Conservation (phyloP, 1,140 invertebrate species). For the Drusus annulatus region DNA sequence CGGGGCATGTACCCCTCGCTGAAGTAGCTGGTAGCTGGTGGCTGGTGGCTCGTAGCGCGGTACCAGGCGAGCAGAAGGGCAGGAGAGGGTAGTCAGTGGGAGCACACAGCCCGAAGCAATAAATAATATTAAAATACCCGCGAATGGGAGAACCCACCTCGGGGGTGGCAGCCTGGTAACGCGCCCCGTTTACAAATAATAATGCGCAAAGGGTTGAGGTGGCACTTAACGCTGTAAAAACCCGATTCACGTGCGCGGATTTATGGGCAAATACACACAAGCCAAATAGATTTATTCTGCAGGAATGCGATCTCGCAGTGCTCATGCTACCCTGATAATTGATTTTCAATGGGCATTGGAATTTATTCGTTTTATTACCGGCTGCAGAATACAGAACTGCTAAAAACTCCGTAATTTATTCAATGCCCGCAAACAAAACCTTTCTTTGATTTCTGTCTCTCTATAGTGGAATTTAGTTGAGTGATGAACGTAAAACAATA, state of each 20-base stretch:
- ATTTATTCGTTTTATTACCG: not conserved
- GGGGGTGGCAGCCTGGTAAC: conserved; percentile 45
- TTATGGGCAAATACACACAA: conserved; percentile 15
- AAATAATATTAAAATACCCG: conserved; percentile 55
- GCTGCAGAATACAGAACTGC: no score
- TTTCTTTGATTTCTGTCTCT: no score
- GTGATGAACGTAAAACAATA: no score
- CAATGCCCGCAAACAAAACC: no score
- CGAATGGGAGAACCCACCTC: conserved; percentile 13
- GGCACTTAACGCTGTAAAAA: conserved; percentile 37
- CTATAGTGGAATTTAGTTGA: no score
- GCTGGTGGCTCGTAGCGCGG: not conserved
- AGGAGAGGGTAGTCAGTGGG: not conserved
- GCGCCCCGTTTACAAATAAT: conserved; percentile 39
- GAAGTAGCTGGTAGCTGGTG: no score
- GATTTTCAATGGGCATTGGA: not conserved
- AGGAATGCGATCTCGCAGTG: conserved; percentile 3
- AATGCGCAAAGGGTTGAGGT: conserved; percentile 48
- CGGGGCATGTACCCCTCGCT: conserved; percentile 24
- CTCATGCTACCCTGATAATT: conserved; percentile 13
- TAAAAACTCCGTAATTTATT: no score
- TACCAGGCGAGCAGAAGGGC: not conserved
- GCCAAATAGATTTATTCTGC: conserved; percentile 9
- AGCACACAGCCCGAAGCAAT: conserved; percentile 47
- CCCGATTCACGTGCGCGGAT: conserved; percentile 27